Conservation (phyloP, 1,140 invertebrate species). For the Calephelis nemesis region DNA sequence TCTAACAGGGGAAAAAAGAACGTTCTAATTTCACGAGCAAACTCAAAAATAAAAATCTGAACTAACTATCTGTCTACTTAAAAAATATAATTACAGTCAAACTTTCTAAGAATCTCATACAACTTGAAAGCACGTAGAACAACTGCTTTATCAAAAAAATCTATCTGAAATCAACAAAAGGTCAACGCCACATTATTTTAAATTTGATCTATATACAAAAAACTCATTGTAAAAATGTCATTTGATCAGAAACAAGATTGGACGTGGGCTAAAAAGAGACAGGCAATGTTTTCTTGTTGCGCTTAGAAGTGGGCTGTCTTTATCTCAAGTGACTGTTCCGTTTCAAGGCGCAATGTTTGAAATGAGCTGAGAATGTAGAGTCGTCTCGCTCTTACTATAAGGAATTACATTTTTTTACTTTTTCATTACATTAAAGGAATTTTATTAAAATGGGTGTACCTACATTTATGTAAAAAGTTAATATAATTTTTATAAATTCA, state of each 20-base stretch:
- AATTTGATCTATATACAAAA: constrained; percentile 72
- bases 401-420: too few relatives aligned
- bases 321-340: constrained; percentile 59
- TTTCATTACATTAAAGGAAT: too few relatives aligned
- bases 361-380: constrained; percentile 36
- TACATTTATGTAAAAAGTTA: too few relatives aligned
- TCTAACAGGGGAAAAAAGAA: too few relatives aligned
- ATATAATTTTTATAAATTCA: too few relatives aligned
- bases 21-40: too few relatives aligned
- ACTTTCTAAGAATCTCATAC: constrained; percentile 1
- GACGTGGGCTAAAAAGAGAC: constrained; percentile 13
- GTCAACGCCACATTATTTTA: constrained; percentile 68
- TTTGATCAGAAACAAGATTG: background rate
- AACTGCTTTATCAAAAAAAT: constrained; percentile 17
- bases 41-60: too few relatives aligned
- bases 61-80: too few relatives aligned
- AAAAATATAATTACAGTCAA: background rate
- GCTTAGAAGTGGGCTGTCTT: constrained; percentile 59
- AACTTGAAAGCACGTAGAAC: constrained; percentile 20
- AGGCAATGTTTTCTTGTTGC: constrained; percentile 33
- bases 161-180: constrained; percentile 27
- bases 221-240: constrained; percentile 10
- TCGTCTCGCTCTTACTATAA: constrained; percentile 46
- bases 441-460: too few relatives aligned
- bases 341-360: constrained; percentile 64